Percentiles rank a stretch among this genome's conserved stretches.
These are phyloP conservation scores for Azemiops feae DNA, from an alignment of 2,113 vertebrate genomes.

Conservation along the genomic window DNA sequence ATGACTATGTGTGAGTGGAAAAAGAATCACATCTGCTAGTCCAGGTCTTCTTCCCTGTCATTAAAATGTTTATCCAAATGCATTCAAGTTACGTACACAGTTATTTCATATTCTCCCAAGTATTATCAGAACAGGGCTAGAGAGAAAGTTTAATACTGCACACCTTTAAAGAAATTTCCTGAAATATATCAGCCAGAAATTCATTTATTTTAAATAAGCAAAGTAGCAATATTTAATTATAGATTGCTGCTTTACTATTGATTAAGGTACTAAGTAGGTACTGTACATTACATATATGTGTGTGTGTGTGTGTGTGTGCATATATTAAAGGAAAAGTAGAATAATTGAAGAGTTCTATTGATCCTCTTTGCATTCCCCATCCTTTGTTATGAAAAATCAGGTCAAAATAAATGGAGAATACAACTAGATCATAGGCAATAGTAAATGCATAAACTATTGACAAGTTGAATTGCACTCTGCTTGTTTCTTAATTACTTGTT, in stretches of 20 bases:
- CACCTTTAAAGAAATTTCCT: background rate
- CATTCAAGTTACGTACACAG: background rate
- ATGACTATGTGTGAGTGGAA: background rate
- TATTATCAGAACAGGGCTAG: background rate
- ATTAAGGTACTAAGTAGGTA: background rate
- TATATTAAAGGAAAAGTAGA: conserved; percentile 3
- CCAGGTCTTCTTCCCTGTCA: background rate
- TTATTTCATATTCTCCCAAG: background rate
- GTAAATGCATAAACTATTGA: conserved; percentile 36
- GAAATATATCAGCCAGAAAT: background rate
- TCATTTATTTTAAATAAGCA: background rate
- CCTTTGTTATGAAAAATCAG: conserved; percentile 35
- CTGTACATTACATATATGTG: background rate
- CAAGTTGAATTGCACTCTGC: conserved; percentile 28
- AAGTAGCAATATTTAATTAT: background rate
- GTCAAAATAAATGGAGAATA: conserved; percentile 57
- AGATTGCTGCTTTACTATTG: background rate
- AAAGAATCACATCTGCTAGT: background rate
- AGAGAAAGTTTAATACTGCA: background rate
- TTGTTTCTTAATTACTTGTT: background rate
- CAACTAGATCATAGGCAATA: conserved; percentile 26
- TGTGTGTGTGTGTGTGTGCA: background rate
- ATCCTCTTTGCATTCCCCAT: background rate
- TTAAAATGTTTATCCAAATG: background rate
- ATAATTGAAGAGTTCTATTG: background rate